These are phyloP conservation scores for Sandelia bainsii DNA, from an alignment of 2,797 vertebrate species.

Conservation along the genomic window DNA sequence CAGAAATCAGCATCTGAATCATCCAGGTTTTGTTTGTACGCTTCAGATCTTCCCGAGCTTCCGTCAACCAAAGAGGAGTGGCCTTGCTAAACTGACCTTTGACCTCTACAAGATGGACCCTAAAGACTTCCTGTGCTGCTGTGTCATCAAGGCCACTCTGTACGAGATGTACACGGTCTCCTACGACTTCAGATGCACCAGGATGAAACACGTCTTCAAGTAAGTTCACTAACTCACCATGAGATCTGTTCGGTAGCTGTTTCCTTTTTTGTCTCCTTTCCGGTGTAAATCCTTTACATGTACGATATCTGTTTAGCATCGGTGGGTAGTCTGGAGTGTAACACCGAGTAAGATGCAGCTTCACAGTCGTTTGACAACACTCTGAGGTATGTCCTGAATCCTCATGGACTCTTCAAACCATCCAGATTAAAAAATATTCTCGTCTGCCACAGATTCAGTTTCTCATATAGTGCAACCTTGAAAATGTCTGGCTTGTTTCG, in stretches of 20 bases:
- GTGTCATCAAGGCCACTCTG: conserved; percentile 86
- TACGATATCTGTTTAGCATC: not conserved
- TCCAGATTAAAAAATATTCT: too few relatives aligned
- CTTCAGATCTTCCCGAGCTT: conserved; percentile 44
- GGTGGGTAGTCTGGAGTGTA: too few relatives aligned
- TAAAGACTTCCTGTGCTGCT: conserved; percentile 88
- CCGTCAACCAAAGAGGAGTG: conserved; percentile 79
- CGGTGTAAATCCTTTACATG: too few relatives aligned
- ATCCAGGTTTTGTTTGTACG: not conserved
- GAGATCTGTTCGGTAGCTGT: not conserved
- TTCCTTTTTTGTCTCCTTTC: too few relatives aligned
- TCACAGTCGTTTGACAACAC: too few relatives aligned
- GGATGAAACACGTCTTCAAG: conserved; percentile 83
- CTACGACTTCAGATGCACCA: conserved; percentile 85
- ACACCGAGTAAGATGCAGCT: too few relatives aligned
- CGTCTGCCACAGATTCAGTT: too few relatives aligned
- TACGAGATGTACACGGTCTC: conserved; percentile 88
- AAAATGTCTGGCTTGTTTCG: too few relatives aligned
- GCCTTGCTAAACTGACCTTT: conserved; percentile 88
- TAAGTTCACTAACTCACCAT: conserved; percentile 61
- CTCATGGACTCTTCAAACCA: too few relatives aligned
- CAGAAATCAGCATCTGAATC: too few relatives aligned
- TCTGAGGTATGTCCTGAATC: too few relatives aligned
- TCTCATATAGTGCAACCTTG: too few relatives aligned
- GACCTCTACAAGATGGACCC: conserved; percentile 89